Evolutionary conservation across 2,113 vertebrate species (phyloP).

Genomic region (Bujurquina vittata): DNA sequence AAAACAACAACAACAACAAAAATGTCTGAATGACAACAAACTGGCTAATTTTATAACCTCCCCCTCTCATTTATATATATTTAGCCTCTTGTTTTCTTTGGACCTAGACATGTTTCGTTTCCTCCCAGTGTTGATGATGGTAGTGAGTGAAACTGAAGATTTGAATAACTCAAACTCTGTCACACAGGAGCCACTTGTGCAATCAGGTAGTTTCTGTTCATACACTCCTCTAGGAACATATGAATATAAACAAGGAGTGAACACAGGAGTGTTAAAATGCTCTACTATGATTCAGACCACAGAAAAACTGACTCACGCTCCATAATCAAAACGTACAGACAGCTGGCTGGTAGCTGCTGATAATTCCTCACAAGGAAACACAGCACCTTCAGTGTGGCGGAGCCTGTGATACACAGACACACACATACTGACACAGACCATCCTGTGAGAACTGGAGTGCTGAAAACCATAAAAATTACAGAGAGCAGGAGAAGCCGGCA

Average conservation of each 20-base stretch:
- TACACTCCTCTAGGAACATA: not conserved
- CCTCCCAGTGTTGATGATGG: not conserved
- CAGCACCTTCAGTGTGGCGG: not conserved
- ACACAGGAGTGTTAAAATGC: not conserved
- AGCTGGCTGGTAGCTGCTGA: constrained; percentile 10
- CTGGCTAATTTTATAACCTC: not conserved
- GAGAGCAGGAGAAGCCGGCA: constrained; percentile 3
- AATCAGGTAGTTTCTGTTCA: not conserved
- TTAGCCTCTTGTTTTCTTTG: not conserved
- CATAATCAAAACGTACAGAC: not conserved
- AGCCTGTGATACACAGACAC: not conserved
- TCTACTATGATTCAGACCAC: not conserved
- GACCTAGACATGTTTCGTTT: not conserved
- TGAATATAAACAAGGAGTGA: constrained; percentile 8
- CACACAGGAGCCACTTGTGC: not conserved
- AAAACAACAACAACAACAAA: no score
- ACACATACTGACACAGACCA: not conserved
- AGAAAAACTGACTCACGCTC: constrained; percentile 35
- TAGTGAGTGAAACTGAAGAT: not conserved
- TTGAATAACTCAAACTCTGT: not conserved
- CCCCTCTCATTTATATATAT: not conserved
- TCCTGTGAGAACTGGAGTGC: not conserved
- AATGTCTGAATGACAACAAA: not conserved
- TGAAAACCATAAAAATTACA: not conserved
- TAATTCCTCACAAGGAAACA: constrained; percentile 16